Evolutionary conservation across 2,888 invertebrate genomes (phyloP).

Genomic region (Cosmia pyralina): DNA sequence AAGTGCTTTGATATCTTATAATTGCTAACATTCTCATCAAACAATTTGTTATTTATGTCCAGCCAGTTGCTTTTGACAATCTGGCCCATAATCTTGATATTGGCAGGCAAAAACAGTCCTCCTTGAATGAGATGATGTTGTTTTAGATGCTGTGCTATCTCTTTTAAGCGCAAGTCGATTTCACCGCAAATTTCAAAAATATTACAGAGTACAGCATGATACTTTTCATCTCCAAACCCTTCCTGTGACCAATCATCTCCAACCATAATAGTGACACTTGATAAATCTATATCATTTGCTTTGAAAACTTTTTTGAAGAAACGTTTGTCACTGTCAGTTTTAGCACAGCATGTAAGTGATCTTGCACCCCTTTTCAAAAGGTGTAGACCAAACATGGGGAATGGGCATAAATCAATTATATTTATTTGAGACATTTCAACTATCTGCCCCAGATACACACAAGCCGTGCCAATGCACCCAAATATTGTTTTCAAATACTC

Average conservation of each 20-base stretch:
- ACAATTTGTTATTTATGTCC: constrained; percentile 89
- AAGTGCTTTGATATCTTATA: constrained; percentile 89
- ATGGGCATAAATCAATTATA: constrained; percentile 91
- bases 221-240: constrained; percentile 75
- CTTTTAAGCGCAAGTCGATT: constrained; percentile 81
- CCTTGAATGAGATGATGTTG: constrained; percentile 79
- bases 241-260: constrained; percentile 77
- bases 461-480: constrained; percentile 78
- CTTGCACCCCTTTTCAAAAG: constrained; percentile 88
- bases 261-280: constrained; percentile 80
- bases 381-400: constrained; percentile 91
- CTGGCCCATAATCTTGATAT: constrained; percentile 88
- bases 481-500: constrained; percentile 83
- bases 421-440: constrained; percentile 75
- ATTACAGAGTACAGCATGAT: constrained; percentile 90
- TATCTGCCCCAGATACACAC: constrained; percentile 82
- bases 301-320: constrained; percentile 84
- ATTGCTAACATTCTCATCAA: constrained; percentile 89
- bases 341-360: constrained; percentile 84
- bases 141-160: constrained; percentile 74
- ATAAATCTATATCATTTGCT: constrained; percentile 80
- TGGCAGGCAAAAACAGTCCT: constrained; percentile 89
- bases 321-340: constrained; percentile 77
- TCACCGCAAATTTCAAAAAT: constrained; percentile 90
- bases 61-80: constrained; percentile 91